Conservation (phyloP, 2,888 invertebrate genomes). For the Caenorhabditis afra region DNA sequence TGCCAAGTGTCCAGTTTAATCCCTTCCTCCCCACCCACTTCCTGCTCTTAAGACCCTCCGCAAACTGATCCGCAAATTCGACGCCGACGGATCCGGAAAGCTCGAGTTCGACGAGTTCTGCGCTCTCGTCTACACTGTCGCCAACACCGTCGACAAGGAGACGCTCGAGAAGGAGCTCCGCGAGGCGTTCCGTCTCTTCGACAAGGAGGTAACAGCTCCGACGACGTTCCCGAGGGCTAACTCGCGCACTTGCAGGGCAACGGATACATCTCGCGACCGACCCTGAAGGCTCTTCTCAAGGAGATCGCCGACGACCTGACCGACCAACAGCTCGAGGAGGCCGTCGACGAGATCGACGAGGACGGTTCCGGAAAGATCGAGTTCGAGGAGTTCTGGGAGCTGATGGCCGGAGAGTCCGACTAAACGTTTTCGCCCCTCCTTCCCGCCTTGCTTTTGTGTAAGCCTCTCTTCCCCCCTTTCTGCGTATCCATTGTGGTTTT, state of each 20-base stretch:
- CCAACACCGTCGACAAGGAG: constrained; percentile 85
- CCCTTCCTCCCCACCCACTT: background rate
- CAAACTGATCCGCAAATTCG: constrained; percentile 80
- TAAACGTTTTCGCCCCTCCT: constrained; percentile 53
- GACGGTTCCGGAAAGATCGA: constrained; percentile 80
- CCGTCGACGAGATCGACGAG: constrained; percentile 80
- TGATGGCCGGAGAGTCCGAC: constrained; percentile 80
- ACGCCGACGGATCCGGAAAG: constrained; percentile 81
- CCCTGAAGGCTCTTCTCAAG: constrained; percentile 78
- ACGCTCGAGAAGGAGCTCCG: constrained; percentile 97
- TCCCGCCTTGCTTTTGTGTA: constrained; percentile 11
- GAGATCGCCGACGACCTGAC: constrained; percentile 79
- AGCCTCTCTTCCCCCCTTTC: background rate
- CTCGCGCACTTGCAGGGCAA: constrained; percentile 82
- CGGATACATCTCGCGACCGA: constrained; percentile 80
- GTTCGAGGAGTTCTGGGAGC: constrained; percentile 80
- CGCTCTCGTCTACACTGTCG: constrained; percentile 82
- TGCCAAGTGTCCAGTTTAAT: background rate
- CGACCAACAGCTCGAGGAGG: constrained; percentile 78
- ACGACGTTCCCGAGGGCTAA: too few relatives aligned
- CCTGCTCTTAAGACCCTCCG: constrained; percentile 70
- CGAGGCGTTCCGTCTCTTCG: constrained; percentile 98
- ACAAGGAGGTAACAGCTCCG: constrained; percentile 86
- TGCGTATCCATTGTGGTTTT: background rate
- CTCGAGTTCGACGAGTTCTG: constrained; percentile 82